Percentiles rank a stretch among this genome's conserved stretches.
These are phyloP conservation scores for Rafetus swinhoei DNA, from an alignment of 2,113 vertebrate species.

Conservation along the genomic window DNA sequence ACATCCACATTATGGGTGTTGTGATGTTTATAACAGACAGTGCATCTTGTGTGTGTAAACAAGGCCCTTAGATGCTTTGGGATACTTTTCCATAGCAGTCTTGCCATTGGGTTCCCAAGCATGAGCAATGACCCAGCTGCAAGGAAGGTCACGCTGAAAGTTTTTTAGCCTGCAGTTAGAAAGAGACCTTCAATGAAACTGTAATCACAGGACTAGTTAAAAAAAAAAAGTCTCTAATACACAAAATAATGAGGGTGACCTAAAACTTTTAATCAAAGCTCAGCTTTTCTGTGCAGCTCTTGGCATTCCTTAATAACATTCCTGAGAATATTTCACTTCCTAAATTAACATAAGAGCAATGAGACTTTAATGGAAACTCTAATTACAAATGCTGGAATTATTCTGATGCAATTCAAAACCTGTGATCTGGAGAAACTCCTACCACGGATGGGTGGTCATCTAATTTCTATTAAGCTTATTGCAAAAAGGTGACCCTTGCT, in stretches of 20 bases:
- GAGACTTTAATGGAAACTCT: slow-evolving; percentile 57
- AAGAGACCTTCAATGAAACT: slow-evolving; percentile 1
- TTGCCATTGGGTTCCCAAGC: not conserved
- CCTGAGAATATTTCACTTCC: slow-evolving; percentile 60
- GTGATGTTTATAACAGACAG: not conserved
- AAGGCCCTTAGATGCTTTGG: not conserved
- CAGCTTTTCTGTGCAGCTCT: slow-evolving; percentile 46
- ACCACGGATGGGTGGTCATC: slow-evolving; percentile 55
- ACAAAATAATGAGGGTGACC: slow-evolving; percentile 54
- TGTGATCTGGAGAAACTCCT: slow-evolving; percentile 69
- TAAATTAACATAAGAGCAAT: slow-evolving; percentile 61
- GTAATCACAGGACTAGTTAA: not conserved
- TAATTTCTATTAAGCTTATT: slow-evolving; percentile 48
- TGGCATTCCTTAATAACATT: slow-evolving; percentile 33
- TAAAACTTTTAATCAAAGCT: slow-evolving; percentile 63
- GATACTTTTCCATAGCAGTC: not conserved
- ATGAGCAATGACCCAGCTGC: not conserved
- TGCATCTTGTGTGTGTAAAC: not conserved
- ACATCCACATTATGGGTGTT: not conserved
- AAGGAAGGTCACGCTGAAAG: not conserved
- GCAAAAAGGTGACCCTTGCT: slow-evolving; percentile 66
- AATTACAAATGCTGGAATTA: slow-evolving; percentile 69
- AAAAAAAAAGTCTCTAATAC: not conserved
- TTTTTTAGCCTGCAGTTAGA: not conserved
- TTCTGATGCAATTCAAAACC: slow-evolving; percentile 59